These are phyloP conservation scores for Calosoma granatense DNA, from an alignment of 1,140 invertebrate genomes.

Conservation along the genomic window DNA sequence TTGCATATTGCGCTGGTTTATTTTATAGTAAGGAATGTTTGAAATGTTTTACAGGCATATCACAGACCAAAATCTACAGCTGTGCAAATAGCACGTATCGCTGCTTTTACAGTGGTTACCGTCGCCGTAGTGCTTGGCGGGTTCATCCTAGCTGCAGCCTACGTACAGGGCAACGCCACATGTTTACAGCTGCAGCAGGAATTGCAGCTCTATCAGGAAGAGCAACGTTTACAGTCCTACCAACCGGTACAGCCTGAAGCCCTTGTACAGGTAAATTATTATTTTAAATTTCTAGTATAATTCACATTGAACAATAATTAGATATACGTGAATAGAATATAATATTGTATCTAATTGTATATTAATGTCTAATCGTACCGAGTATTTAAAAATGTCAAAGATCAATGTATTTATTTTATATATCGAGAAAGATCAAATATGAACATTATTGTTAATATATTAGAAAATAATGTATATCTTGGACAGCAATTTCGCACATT, in stretches of 20 bases:
- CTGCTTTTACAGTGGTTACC: slow-evolving; percentile 63
- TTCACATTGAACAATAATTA: no score
- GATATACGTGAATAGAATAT: no score
- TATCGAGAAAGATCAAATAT: no score
- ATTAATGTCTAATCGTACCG: no score
- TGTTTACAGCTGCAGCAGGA: slow-evolving; percentile 59
- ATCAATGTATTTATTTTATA: no score
- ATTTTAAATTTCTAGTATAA: no score
- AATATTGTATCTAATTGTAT: no score
- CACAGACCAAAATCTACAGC: slow-evolving; percentile 56
- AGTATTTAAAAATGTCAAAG: no score
- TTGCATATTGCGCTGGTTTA: no score
- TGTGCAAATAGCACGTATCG: slow-evolving; percentile 71
- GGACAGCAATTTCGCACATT: no score
- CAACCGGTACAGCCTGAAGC: slow-evolving; percentile 37
- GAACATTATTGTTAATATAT: no score
- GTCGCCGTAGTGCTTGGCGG: slow-evolving; percentile 65
- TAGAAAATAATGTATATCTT: no score
- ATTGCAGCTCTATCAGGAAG: slow-evolving; percentile 51
- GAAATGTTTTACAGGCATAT: slow-evolving; percentile 68
- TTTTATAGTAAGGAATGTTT: slow-evolving; percentile 16
- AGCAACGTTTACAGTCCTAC: slow-evolving; percentile 28
- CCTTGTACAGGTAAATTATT: slow-evolving; percentile 39
- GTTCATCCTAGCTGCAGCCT: slow-evolving; percentile 69
- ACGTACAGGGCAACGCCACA: slow-evolving; percentile 63